Base-by-base conservation (phyloP, 30 jellyfish, hydroid and myxozoan species). In the Rhopilema esculentum region DNA sequence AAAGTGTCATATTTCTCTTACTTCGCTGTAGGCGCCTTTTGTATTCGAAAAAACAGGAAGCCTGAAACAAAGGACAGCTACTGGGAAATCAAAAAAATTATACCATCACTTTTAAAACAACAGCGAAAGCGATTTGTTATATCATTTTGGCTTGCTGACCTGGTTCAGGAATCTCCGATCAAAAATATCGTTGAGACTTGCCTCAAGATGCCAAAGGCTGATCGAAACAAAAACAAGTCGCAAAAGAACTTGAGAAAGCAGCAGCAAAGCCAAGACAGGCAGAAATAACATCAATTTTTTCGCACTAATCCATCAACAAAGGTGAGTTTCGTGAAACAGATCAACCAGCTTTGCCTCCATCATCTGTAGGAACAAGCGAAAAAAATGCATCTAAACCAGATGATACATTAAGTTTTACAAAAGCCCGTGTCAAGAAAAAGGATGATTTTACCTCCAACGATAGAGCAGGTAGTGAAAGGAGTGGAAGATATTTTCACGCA, bases 261-360 rank as follows among this genome's bases (percentile, higher is more conserved):
- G 83, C 89, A 61, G 66, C 89, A 79, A 79, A 63, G 89, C 89
- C 64, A 52, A 82, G 89, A 26, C 89, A 79, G 66, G 82, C 89
- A 79, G 57, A 79, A 52, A 22, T 77, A 52, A 25, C 81, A 52
- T 49, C 49, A 77, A 30, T 77, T 77, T 30, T 40, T 77, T 51
- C 62, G 27, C 75, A 27, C 27, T 16, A 20, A 40, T 28, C 87
- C 69, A 52, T 51, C 87, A 77, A 29, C 28, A 57, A 32, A 40
- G 29, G 89, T 21, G 89, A 52, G 77, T 51, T 79, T 79, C 53
- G 65, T 79, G 89, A 79, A 79, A 79, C 89, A 23, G 77, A 79
- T 63, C 89, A 79, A 63, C 66, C 79, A 79, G 74, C 83, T 79
- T 52, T 31, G 89, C 57, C 89, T 79, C 66, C 66, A 57, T 79